Evolutionary conservation across 2,888 invertebrate species (phyloP).

Genomic region (Cataglyphis albicans): DNA sequence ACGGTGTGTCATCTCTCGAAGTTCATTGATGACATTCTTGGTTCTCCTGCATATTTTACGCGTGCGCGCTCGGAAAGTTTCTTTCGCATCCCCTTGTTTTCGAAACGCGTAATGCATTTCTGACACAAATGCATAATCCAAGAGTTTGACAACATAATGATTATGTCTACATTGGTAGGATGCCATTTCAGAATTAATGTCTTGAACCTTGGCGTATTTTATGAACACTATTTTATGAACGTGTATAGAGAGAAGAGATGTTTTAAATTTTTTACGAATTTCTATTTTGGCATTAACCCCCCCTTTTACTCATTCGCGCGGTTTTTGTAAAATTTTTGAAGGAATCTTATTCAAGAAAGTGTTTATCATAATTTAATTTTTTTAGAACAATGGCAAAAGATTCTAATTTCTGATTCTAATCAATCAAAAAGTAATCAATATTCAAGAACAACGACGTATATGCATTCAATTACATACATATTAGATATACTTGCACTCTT

Average conservation of each 20-base stretch:
- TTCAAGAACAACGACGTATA: neutral
- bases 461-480: neutral
- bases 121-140: neutral
- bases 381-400: neutral
- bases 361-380: neutral
- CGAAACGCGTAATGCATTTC: neutral
- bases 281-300: neutral
- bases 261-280: neutral
- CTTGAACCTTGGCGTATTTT: neutral
- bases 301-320: neutral
- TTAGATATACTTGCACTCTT: neutral
- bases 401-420: neutral
- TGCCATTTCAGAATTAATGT: neutral
- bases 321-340: neutral
- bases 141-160: conserved; percentile 12
- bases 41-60: conserved; percentile 58
- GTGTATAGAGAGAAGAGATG: neutral
- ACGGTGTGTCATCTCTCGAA: conserved; percentile 25
- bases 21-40: conserved; percentile 58
- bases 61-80: conserved; percentile 16
- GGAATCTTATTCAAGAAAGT: neutral
- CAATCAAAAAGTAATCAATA: neutral
- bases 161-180: neutral
- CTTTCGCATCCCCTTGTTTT: conserved; percentile 12
- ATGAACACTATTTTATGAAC: neutral